Base-by-base conservation (phyloP, 92 coral and sea anemone genomes). In the Parazoanthus darwini region DNA sequence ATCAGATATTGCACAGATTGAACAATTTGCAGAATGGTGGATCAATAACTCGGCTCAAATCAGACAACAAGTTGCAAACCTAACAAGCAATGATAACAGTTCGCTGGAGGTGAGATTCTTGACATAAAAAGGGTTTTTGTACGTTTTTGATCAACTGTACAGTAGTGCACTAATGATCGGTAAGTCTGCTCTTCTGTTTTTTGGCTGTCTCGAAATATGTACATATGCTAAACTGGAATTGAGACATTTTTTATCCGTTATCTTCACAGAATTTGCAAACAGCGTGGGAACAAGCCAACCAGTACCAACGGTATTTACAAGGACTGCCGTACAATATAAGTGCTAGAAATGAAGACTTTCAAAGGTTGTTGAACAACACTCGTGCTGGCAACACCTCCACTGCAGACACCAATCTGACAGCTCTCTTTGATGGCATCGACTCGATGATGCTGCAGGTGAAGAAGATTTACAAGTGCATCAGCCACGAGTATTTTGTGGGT, bases 11-110 rank as follows among this genome's bases (percentile, higher is more conserved):
- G 54, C 78, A 18, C 91, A 88, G 72, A 67, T 95, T 29, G 86
- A 87, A 50, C 92, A 93, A 77, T 95, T 91, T 83, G 98, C 96
- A 7, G 88, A 86, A 18, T 95, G 98, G 98, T 95, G 98, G 98
- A 48, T 93, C 20, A 95, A 95, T 85, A 95, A 95, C 78, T 80
- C 92, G 5, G 90, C 77, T 5, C 76, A 22, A 29, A 50, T 82
- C 9, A 48, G 86, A 66, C n/a, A 68, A 29, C 86, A 67, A 44
- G 59, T 82, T 20, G 63, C 38, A n/a, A 82, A 82, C 77, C n/a
- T 82, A 23, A 82, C 86, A 43, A 82, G 23, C 39, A 43, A 4
- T 11, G 63, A 10, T 72, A 82, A 82, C 65, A 15, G 20, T 38
- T 82, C 86, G 23, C 77, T 42, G 23, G 18, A 82, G 86, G 86